Evolutionary conservation across 2,113 vertebrate species (phyloP).

Genomic region (Pteropus alecto): DNA sequence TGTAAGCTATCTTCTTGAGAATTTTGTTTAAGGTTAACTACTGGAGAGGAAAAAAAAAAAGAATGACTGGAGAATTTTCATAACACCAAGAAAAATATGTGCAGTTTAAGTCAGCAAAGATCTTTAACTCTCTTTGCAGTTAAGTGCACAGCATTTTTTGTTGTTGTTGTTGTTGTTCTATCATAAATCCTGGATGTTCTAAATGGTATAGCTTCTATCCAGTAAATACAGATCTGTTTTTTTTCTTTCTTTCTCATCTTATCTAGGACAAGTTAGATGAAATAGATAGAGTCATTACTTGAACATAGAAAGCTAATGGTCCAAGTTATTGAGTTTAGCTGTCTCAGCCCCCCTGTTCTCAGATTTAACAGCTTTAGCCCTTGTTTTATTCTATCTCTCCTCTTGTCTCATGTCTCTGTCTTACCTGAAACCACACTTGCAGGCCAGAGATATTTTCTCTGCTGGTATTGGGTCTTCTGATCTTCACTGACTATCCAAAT

Average conservation of each 20-base stretch:
- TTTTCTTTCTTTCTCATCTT: too few species aligned
- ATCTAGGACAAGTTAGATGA: not conserved
- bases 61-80: not conserved
- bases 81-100: not conserved
- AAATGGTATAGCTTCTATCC: not conserved
- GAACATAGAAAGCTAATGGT: not conserved
- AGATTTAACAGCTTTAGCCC: not conserved
- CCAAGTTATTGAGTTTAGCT: not conserved
- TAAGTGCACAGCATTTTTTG: not conserved
- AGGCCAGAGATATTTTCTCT: not conserved
- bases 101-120: not conserved
- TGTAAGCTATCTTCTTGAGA: conserved; percentile 38
- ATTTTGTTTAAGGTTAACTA: conserved; percentile 48
- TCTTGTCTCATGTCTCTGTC: not conserved
- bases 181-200: not conserved
- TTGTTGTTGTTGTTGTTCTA: not conserved
- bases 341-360: not conserved
- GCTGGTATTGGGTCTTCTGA: not conserved
- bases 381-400: not conserved
- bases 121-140: not conserved
- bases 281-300: not conserved
- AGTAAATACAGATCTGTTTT: not conserved
- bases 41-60: not conserved
- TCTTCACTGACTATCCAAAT: not conserved
- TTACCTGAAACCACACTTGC: not conserved